Conservation (phyloP, 2,113 vertebrate species). For the Leptosomus discolor region DNA sequence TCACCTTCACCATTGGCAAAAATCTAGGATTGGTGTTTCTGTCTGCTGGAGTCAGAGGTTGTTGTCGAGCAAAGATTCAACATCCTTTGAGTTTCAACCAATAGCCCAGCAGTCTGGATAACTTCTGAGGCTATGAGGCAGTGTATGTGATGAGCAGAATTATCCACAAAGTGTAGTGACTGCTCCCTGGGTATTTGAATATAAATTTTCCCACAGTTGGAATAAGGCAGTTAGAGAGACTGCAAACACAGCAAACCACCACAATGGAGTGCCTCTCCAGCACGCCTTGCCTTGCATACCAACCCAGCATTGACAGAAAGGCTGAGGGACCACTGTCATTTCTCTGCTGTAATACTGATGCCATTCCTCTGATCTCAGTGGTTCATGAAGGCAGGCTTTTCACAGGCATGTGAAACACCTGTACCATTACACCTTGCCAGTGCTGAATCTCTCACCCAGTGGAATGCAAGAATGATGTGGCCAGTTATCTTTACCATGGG, state of each 20-base stretch:
- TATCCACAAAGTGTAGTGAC: not conserved
- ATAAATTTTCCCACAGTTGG: not conserved
- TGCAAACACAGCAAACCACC: not conserved
- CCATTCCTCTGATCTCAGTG: not conserved
- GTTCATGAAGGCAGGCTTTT: not conserved
- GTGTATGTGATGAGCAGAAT: not conserved
- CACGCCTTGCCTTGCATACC: rapidly evolving
- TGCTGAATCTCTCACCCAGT: not conserved
- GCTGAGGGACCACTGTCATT: not conserved
- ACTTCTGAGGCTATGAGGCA: not conserved
- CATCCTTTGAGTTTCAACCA: not conserved
- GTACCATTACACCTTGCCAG: too few relatives aligned
- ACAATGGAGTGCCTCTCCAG: not conserved
- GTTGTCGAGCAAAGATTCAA: not conserved
- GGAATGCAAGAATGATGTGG: not conserved
- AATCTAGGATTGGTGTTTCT: not conserved
- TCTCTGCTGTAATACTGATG: not conserved
- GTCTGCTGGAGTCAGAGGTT: not conserved
- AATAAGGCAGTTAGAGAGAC: not conserved
- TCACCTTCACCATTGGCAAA: not conserved
- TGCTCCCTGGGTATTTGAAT: not conserved
- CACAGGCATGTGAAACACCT: rapidly evolving
- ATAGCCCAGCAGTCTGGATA: not conserved
- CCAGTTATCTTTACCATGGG: not conserved
- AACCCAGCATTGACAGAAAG: not conserved